These are phyloP conservation scores for Aphis craccivora DNA, from an alignment of 1,140 invertebrate genomes.

Conservation along the genomic window DNA sequence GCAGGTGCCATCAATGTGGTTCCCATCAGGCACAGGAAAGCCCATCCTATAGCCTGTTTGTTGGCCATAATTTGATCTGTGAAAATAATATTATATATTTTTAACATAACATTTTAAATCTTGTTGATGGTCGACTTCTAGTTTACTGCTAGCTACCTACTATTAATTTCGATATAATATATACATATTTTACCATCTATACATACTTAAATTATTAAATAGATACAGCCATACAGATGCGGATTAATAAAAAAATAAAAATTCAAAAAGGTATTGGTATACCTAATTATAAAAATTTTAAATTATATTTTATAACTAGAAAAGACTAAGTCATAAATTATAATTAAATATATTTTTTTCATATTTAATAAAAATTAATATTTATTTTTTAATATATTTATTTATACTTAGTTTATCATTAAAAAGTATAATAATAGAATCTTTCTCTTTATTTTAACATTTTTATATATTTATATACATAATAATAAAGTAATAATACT, in stretches of 20 bases:
- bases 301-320: not conserved
- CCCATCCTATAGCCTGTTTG: conserved; percentile 62
- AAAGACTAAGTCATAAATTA: too few species aligned
- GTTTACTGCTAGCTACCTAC: not conserved
- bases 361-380: not conserved
- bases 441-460: not conserved
- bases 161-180: not conserved
- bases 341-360: not conserved
- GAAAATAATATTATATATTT: conserved; percentile 2
- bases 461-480: not conserved
- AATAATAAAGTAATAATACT: conserved; percentile 12
- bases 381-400: not conserved
- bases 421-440: not conserved
- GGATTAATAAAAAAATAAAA: not conserved
- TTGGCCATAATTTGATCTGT: conserved; percentile 60
- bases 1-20: conserved; percentile 60
- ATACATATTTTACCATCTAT: not conserved
- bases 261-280: not conserved
- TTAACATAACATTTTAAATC: not conserved
- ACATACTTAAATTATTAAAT: not conserved
- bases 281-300: not conserved
- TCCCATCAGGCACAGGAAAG: conserved; percentile 61
- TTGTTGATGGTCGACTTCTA: not conserved
- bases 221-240: too few species aligned
- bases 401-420: not conserved